phyloP scores from a whole-genome alignment of 2,113 vertebrate species.

The Lasiurus cinereus region DNA sequence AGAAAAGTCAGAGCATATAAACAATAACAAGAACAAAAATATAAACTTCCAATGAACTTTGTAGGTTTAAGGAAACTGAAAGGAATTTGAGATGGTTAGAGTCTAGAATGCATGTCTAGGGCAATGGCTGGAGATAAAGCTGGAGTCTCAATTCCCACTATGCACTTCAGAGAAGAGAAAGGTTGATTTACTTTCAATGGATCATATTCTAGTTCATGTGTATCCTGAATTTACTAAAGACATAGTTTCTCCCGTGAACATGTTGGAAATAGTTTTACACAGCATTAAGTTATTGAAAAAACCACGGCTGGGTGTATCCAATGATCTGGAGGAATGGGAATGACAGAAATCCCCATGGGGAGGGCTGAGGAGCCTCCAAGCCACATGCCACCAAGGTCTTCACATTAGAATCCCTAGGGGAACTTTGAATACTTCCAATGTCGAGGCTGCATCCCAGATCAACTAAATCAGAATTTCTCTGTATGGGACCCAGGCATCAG shows the following conservation, averaged over 20 bases:
- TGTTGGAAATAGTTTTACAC: background rate
- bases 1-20: background rate
- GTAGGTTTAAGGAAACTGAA: background rate
- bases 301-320: background rate
- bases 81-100: background rate
- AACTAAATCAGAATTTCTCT: background rate
- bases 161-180: background rate
- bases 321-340: background rate
- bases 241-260: background rate
- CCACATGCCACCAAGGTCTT: background rate
- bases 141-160: background rate
- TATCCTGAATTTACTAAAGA: background rate
- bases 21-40: background rate
- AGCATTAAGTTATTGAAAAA: background rate
- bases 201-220: background rate
- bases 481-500: background rate
- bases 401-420: background rate
- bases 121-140: background rate
- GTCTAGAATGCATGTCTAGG: background rate
- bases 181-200: background rate
- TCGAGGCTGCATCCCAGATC: background rate
- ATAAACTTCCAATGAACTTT: background rate
- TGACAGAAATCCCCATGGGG: background rate
- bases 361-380: background rate
- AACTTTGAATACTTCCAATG: background rate